phyloP scores from a whole-genome alignment of 2,797 vertebrate species.

The Poeciliopsis infans region DNA sequence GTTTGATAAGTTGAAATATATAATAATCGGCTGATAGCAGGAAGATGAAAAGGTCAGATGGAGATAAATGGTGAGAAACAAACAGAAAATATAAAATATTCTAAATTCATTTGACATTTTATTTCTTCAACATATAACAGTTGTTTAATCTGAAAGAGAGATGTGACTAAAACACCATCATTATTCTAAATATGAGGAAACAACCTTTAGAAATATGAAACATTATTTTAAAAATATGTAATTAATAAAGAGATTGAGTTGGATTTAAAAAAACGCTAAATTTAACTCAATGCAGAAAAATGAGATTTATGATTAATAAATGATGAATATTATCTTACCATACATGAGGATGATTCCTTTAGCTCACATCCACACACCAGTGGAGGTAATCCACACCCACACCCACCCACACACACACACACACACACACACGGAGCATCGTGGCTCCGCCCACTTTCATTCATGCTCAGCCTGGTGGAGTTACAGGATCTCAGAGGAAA shows the following conservation, averaged over 20 bases:
- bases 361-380: conserved; percentile 38
- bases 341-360: conserved; percentile 56
- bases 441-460: conserved; percentile 17
- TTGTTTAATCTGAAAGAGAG: neutral
- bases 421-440: neutral
- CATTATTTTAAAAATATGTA: neutral
- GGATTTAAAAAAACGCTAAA: neutral
- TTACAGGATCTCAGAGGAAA: too few species aligned
- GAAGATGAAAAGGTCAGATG: neutral
- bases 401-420: neutral
- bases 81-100: neutral
- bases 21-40: neutral
- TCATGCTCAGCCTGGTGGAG: neutral
- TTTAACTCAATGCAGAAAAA: neutral
- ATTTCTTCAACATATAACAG: neutral
- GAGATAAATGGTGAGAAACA: neutral
- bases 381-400: conserved; percentile 35
- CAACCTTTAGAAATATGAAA: neutral
- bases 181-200: neutral
- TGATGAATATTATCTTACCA: conserved; percentile 44
- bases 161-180: neutral
- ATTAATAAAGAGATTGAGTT: neutral
- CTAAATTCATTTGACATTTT: neutral
- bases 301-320: neutral
- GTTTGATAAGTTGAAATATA: neutral